Percentiles rank a stretch among this genome's conserved stretches.
These are phyloP conservation scores for Pseudococcus longispinus DNA, from an alignment of 2,888 invertebrate genomes.

Conservation along the genomic window DNA sequence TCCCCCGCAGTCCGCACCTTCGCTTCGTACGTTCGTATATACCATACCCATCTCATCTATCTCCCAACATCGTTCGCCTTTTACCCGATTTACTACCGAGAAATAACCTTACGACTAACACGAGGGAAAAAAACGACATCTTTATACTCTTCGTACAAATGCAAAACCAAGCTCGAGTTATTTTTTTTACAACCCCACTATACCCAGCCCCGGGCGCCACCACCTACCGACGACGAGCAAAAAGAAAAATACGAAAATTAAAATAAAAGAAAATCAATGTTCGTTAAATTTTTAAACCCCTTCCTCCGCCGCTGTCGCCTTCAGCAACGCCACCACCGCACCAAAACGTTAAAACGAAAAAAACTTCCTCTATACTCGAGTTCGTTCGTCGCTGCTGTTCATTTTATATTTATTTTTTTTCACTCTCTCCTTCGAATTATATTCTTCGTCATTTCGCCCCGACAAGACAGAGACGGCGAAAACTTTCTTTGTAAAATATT, in stretches of 20 bases:
- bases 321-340: background rate
- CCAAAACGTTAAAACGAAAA: background rate
- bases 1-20: background rate
- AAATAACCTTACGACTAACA: background rate
- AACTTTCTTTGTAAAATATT: constrained; percentile 29
- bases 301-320: background rate
- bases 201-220: background rate
- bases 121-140: background rate
- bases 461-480: background rate
- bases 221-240: background rate
- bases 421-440: background rate
- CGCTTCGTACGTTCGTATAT: too few relatives aligned
- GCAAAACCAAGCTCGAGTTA: background rate
- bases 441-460: background rate
- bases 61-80: background rate
- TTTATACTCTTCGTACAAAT: background rate
- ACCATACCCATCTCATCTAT: background rate
- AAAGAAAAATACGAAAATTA: constrained; percentile 26
- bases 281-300: constrained; percentile 1
- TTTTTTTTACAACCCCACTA: background rate
- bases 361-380: constrained; percentile 17
- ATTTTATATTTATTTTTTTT: constrained; percentile 28
- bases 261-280: constrained; percentile 34
- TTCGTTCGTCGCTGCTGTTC: constrained; percentile 1
- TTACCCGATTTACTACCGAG: background rate